Evolutionary conservation across 2,888 invertebrate species (phyloP).

Genomic region (Plagodis dolabraria): DNA sequence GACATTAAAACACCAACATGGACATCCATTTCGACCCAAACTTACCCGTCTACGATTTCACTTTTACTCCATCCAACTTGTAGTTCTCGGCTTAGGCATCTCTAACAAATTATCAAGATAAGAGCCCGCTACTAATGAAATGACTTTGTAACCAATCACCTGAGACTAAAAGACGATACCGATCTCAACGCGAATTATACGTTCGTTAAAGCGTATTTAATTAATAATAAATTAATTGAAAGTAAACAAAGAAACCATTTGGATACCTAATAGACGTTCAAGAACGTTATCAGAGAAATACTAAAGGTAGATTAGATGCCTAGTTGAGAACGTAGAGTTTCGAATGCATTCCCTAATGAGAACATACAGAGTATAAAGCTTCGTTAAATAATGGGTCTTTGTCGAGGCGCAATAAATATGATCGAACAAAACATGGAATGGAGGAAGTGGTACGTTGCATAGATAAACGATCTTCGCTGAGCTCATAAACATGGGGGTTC

Average conservation of each 20-base stretch:
- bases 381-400: constrained; percentile 65
- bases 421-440: constrained; percentile 72
- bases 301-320: constrained; percentile 48
- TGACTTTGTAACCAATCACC: constrained; percentile 26
- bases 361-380: constrained; percentile 59
- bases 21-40: constrained; percentile 51
- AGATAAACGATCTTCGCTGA: constrained; percentile 65
- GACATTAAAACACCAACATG: constrained; percentile 75
- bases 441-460: constrained; percentile 77
- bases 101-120: constrained; percentile 47
- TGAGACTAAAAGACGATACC: constrained; percentile 26
- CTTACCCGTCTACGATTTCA: constrained; percentile 47
- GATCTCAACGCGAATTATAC: constrained; percentile 29
- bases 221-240: constrained; percentile 47
- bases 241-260: constrained; percentile 43
- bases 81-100: constrained; percentile 50
- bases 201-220: constrained; percentile 24
- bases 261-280: constrained; percentile 42
- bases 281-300: constrained; percentile 56
- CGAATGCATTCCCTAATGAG: constrained; percentile 72
- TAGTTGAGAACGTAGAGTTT: constrained; percentile 50
- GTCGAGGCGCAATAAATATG: constrained; percentile 72
- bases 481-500: constrained; percentile 68
- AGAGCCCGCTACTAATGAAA: constrained; percentile 30
- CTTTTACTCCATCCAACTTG: constrained; percentile 37